These are phyloP conservation scores for Yponomeuta plumbellus DNA, from an alignment of 2,888 invertebrate genomes.

Conservation along the genomic window DNA sequence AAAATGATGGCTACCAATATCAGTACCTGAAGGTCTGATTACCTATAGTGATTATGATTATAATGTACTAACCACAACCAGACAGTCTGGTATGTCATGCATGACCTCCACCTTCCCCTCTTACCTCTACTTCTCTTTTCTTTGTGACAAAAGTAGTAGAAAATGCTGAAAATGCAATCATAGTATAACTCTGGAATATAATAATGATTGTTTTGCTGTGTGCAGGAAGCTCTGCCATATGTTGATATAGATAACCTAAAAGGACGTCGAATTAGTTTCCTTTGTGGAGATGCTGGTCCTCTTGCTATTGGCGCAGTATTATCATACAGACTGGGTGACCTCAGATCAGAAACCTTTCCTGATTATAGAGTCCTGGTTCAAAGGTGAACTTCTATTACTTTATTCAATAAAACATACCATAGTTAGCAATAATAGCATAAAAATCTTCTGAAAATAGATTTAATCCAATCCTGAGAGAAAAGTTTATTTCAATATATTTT, in stretches of 20 bases:
- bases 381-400: slow-evolving; percentile 58
- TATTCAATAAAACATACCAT: slow-evolving; percentile 8
- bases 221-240: slow-evolving; percentile 47
- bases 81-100: neutral
- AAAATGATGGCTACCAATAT: slow-evolving; percentile 36
- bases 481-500: neutral
- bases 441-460: neutral
- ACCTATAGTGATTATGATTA: neutral
- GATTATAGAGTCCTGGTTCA: slow-evolving; percentile 66
- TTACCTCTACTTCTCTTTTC: no score
- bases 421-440: neutral
- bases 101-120: neutral
- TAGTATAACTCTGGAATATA: neutral
- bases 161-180: no score
- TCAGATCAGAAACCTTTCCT: slow-evolving; percentile 48
- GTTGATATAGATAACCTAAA: slow-evolving; percentile 47
- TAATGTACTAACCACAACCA: neutral
- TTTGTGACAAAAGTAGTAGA: no score
- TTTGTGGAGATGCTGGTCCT: slow-evolving; percentile 88
- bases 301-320: slow-evolving; percentile 84
- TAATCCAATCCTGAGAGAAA: neutral
- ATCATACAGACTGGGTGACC: slow-evolving; percentile 73
- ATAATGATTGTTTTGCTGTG: neutral
- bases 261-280: slow-evolving; percentile 77
- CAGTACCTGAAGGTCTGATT: slow-evolving; percentile 37